phyloP scores from a whole-genome alignment of 2,113 vertebrate species.

The Amazona vittata region DNA sequence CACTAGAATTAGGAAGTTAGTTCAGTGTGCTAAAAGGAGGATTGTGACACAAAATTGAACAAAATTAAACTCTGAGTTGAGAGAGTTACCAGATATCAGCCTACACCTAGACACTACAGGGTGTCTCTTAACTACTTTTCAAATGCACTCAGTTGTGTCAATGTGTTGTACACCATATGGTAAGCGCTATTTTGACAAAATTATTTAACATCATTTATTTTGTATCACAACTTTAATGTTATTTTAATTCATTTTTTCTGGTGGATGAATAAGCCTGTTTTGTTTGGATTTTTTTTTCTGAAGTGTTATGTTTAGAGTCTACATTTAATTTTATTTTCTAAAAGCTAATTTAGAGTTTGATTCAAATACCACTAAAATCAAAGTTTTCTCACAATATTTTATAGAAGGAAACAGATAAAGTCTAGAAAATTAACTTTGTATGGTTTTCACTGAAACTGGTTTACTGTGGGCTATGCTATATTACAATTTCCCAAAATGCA shows the following conservation, averaged over 20 bases:
- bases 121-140: constrained; percentile 30
- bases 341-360: neutral
- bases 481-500: neutral
- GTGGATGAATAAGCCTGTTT: neutral
- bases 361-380: constrained; percentile 3
- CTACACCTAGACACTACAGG: constrained; percentile 30
- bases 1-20: neutral
- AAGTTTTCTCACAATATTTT: neutral
- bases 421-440: neutral
- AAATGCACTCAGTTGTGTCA: neutral
- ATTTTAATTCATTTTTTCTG: constrained; percentile 5
- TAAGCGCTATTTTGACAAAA: constrained; percentile 37
- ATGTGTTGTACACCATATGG: neutral
- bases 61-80: constrained; percentile 45
- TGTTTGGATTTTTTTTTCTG: neutral
- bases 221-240: constrained; percentile 3
- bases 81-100: constrained; percentile 32
- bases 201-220: constrained; percentile 1
- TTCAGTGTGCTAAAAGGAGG: neutral
- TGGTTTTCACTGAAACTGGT: neutral
- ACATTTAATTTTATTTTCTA: neutral
- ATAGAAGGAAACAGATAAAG: neutral
- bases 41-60: neutral
- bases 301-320: neutral
- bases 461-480: neutral